Conservation (phyloP, 2,888 invertebrate genomes). For the Cybosia mesomella region DNA sequence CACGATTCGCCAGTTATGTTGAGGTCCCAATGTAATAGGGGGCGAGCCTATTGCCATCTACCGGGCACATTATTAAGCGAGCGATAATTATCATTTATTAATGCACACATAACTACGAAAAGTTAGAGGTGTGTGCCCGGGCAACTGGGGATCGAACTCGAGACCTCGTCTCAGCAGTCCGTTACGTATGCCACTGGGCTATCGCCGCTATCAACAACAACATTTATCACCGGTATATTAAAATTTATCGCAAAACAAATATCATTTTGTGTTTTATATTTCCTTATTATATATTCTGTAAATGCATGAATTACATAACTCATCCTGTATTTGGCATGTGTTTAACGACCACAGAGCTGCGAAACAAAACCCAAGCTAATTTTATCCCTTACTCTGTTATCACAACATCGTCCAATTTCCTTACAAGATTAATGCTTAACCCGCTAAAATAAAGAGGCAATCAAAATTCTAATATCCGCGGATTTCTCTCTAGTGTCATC, state of each 20-base stretch:
- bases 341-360: conserved; percentile 17
- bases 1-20: too few species aligned
- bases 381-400: conserved; percentile 22
- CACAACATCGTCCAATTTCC: conserved; percentile 40
- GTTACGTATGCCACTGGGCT: too few species aligned
- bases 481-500: conserved; percentile 51
- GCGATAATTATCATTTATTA: too few species aligned
- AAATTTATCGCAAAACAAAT: not conserved
- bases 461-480: conserved; percentile 64
- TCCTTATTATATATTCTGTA: not conserved
- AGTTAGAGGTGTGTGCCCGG: too few species aligned
- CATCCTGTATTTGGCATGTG: conserved; percentile 8
- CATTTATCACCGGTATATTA: not conserved
- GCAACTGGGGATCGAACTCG: too few species aligned
- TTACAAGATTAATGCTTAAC: conserved; percentile 44
- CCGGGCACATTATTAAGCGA: too few species aligned
- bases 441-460: conserved; percentile 53
- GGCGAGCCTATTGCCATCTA: too few species aligned
- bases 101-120: too few species aligned
- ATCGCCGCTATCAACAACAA: too few species aligned
- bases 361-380: conserved; percentile 8
- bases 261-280: not conserved
- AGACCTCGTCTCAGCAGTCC: too few species aligned
- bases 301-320: not conserved
- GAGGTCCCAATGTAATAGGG: too few species aligned